These are phyloP conservation scores for Xiphophorus birchmanni DNA, from an alignment of 2,797 vertebrate species.

Conservation along the genomic window DNA sequence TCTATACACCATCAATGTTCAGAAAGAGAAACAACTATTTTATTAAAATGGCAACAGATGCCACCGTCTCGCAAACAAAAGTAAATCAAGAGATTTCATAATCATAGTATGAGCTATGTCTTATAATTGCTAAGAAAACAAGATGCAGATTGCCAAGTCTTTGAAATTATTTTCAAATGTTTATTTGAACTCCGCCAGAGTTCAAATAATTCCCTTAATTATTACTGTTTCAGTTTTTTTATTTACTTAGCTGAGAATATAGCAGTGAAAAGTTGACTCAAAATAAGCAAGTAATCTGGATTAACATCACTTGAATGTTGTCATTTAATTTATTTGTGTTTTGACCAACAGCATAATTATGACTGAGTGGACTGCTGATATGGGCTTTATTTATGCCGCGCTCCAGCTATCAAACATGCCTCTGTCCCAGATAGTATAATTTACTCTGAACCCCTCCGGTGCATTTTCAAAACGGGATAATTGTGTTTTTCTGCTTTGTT, in stretches of 20 bases:
- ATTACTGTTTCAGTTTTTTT: not conserved
- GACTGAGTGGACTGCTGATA: not conserved
- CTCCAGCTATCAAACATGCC: conserved; percentile 24
- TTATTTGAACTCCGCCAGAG: not conserved
- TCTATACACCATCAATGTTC: not conserved
- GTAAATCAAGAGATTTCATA: not conserved
- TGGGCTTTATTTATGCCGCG: conserved; percentile 2
- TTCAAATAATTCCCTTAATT: not conserved
- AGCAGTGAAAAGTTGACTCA: not conserved
- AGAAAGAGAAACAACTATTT: not conserved
- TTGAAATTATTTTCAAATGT: not conserved
- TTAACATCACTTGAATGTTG: not conserved
- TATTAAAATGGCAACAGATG: not conserved
- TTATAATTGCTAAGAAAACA: not conserved
- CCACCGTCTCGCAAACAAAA: not conserved
- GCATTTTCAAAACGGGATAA: conserved; percentile 46
- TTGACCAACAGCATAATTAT: not conserved
- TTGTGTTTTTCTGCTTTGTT: conserved; percentile 61
- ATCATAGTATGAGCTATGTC: not conserved
- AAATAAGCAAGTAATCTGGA: not conserved
- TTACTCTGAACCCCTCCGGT: conserved; percentile 16
- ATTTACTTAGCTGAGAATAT: not conserved
- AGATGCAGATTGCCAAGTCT: not conserved
- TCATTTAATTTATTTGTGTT: not conserved
- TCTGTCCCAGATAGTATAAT: conserved; percentile 39